phyloP scores from a whole-genome alignment of 2,113 vertebrate species.

The Microtus richardsoni region DNA sequence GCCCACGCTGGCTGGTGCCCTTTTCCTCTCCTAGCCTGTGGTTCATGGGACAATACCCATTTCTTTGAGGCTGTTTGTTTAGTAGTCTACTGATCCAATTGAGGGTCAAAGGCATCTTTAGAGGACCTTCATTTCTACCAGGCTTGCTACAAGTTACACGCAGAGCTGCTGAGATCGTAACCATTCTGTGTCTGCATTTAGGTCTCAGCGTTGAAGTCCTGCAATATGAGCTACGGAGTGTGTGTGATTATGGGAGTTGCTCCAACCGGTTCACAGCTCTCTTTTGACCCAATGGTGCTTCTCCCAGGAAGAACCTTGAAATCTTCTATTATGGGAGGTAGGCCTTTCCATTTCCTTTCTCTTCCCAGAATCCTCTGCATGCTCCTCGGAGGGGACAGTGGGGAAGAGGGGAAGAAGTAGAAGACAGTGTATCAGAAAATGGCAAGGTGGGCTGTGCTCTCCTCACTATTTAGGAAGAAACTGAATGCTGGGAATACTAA shows the following conservation, averaged over 20 bases:
- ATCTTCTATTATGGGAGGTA: neutral
- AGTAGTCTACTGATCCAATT: neutral
- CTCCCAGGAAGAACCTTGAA: conserved; percentile 40
- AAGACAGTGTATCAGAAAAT: neutral
- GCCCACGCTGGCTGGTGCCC: neutral
- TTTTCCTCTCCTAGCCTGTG: neutral
- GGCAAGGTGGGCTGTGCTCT: neutral
- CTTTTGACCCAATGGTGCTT: neutral
- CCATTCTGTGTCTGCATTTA: neutral
- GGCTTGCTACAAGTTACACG: neutral
- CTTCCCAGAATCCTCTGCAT: neutral
- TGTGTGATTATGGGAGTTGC: conserved; percentile 3
- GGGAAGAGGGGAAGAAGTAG: neutral
- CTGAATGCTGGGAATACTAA: neutral
- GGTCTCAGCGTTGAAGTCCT: conserved; percentile 16
- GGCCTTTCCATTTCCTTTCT: neutral
- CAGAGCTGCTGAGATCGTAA: neutral
- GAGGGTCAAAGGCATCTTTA: neutral
- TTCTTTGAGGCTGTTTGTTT: neutral
- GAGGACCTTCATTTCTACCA: neutral
- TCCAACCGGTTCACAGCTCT: neutral
- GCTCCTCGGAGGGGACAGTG: neutral
- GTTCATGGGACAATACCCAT: neutral
- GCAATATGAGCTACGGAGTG: neutral
- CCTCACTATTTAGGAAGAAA: neutral